Evolutionary conservation across 2,888 invertebrate genomes (phyloP).

Genomic region (Macaria liturata): DNA sequence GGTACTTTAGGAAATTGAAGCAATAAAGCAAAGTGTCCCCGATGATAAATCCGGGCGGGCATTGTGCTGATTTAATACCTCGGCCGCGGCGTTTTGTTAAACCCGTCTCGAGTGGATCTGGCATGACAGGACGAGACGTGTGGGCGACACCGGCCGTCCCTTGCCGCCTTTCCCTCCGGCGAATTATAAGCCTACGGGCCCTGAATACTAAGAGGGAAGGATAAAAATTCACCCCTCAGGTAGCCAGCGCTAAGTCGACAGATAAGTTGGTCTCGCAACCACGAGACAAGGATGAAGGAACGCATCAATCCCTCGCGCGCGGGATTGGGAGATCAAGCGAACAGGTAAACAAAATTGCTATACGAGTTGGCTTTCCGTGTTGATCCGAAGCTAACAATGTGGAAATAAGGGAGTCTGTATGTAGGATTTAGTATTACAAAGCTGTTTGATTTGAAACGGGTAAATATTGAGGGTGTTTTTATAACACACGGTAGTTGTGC

Average conservation of each 20-base stretch:
- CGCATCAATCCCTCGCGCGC: slow-evolving; percentile 66
- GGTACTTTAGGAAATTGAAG: slow-evolving; percentile 43
- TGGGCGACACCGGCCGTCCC: slow-evolving; percentile 54
- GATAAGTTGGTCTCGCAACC: slow-evolving; percentile 62
- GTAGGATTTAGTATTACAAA: slow-evolving; percentile 28
- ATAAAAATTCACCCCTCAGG: slow-evolving; percentile 75
- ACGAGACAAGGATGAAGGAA: slow-evolving; percentile 62
- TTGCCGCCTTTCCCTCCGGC: slow-evolving; percentile 58
- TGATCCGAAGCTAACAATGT: slow-evolving; percentile 66
- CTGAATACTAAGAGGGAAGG: slow-evolving; percentile 72
- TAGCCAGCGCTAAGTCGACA: slow-evolving; percentile 73
- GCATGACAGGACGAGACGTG: slow-evolving; percentile 55
- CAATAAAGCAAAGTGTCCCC: slow-evolving; percentile 37
- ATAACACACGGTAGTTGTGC: slow-evolving; percentile 28
- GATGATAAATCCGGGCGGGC: slow-evolving; percentile 34
- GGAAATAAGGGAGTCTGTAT: slow-evolving; percentile 48
- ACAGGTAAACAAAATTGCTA: slow-evolving; percentile 63
- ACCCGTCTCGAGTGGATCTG: slow-evolving; percentile 52
- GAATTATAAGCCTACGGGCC: slow-evolving; percentile 72
- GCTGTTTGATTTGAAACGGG: slow-evolving; percentile 37
- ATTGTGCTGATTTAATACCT: slow-evolving; percentile 29
- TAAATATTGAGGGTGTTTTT: slow-evolving; percentile 34
- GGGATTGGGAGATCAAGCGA: slow-evolving; percentile 61
- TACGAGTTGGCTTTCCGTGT: slow-evolving; percentile 54
- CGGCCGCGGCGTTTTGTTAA: slow-evolving; percentile 30